Evolutionary conservation across 2,888 invertebrate genomes (phyloP).

Genomic region (Aquatica leii): DNA sequence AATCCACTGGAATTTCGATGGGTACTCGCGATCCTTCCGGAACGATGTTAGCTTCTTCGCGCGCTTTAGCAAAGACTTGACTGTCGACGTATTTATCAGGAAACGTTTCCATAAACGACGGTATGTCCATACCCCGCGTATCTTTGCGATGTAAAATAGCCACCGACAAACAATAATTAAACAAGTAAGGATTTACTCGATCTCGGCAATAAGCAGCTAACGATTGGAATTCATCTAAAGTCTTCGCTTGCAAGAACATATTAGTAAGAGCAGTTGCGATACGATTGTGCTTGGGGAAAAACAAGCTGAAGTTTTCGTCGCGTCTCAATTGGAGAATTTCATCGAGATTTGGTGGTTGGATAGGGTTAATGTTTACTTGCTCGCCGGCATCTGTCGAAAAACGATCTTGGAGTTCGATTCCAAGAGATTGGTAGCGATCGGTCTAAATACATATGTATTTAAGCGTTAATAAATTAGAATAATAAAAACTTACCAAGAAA

Average conservation of each 20-base stretch:
- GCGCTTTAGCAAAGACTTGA: slow-evolving; percentile 72
- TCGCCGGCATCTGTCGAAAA: slow-evolving; percentile 65
- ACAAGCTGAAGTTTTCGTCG: slow-evolving; percentile 76
- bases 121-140: slow-evolving; percentile 73
- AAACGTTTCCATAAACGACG: slow-evolving; percentile 79
- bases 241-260: slow-evolving; percentile 74
- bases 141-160: slow-evolving; percentile 78
- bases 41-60: slow-evolving; percentile 73
- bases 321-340: slow-evolving; percentile 66
- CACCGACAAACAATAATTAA: slow-evolving; percentile 81
- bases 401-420: slow-evolving; percentile 67
- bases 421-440: slow-evolving; percentile 66
- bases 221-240: slow-evolving; percentile 74
- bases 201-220: slow-evolving; percentile 75
- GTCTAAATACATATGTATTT: slow-evolving; percentile 53
- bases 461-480: background rate
- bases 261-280: slow-evolving; percentile 76
- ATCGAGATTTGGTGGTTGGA: slow-evolving; percentile 66
- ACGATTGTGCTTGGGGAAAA: slow-evolving; percentile 74
- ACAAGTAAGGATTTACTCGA: slow-evolving; percentile 80
- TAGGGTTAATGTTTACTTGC: slow-evolving; percentile 66
- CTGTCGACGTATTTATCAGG: slow-evolving; percentile 86
- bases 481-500: slow-evolving; percentile 67
- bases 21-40: slow-evolving; percentile 72
- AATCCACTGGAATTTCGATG: slow-evolving; percentile 75